A percentile compares a stretch with the other conserved stretches of the same genome.
Conservation (phyloP, 2,888 invertebrate species). For the Entomobrya proxima region DNA sequence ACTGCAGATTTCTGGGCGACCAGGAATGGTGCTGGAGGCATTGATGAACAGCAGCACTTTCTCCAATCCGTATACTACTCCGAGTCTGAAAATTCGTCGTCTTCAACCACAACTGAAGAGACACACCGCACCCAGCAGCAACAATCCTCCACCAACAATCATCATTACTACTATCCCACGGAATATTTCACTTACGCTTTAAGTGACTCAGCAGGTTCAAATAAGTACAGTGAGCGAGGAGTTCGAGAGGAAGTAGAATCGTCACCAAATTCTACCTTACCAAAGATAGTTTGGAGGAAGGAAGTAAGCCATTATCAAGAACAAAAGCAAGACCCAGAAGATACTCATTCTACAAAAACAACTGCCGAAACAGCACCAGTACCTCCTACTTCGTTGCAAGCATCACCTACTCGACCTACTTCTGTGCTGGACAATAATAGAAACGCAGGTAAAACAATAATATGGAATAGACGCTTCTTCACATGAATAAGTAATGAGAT, state of each 20-base stretch:
- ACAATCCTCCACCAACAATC: slow-evolving; percentile 19
- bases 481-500: slow-evolving; percentile 58
- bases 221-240: slow-evolving; percentile 21
- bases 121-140: slow-evolving; percentile 24
- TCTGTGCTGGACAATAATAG: slow-evolving; percentile 63
- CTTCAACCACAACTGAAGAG: slow-evolving; percentile 24
- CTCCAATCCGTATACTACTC: slow-evolving; percentile 53
- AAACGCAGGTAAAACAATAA: slow-evolving; percentile 60
- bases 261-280: neutral
- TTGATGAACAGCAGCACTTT: slow-evolving; percentile 30
- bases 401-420: slow-evolving; percentile 61
- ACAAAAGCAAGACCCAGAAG: slow-evolving; percentile 16
- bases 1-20: slow-evolving; percentile 62
- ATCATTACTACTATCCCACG: slow-evolving; percentile 55
- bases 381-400: slow-evolving; percentile 32
- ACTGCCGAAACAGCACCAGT: slow-evolving; percentile 25
- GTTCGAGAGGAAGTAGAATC: slow-evolving; percentile 18
- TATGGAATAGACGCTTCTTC: slow-evolving; percentile 37
- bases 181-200: slow-evolving; percentile 46
- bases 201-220: slow-evolving; percentile 49
- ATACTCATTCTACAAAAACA: slow-evolving; percentile 24
- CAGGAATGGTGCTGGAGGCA: slow-evolving; percentile 55
- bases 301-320: slow-evolving; percentile 1
- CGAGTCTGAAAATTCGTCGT: slow-evolving; percentile 40
- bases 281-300: slow-evolving; percentile 28